Evolutionary conservation across 2,113 vertebrate species (phyloP), one percentile per base, ranked within the genome.

Genomic region (Prinia subflava): DNA sequence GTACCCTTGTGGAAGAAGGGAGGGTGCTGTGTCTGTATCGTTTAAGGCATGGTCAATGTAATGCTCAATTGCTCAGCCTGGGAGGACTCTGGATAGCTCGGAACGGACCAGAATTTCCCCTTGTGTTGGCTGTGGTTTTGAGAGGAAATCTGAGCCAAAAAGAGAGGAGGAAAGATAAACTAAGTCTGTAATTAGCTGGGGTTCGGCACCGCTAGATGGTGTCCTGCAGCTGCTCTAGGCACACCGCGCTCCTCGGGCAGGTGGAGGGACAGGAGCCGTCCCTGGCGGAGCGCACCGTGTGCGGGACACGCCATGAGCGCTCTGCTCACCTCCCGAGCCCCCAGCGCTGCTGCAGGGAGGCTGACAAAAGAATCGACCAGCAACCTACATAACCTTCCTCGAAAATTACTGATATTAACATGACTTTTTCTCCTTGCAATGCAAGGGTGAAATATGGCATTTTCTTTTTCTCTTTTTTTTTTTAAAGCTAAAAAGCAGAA

Each of bases 151-250:
- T 11, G 59, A 77, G 35, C 11, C 55, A 11, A 15, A 27, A 27
- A 55, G 63, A 42, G 21, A 13, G 4, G 9, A 52, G n/a, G 20
- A 12, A 59, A 44, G 46, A 12, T 31, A 4, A 35, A 37, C 1
- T 6, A 3, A 19, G 2, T 3, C 1, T 46, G 39, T n/a, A n/a
- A 59, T 63, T 41, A 42, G 12, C 41, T 44, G 1, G 46, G 37
- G 21, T 47, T 69, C 13, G 24, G 89, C 63, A 59, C 96, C 96
- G 13, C 96, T 93, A 96, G 97, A 70, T 96, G 97, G 97, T 44
- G 91, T 15, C 56, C 35, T 87, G 87, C 73, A 23, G 83, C 96
- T 84, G 89, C 19, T 71, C 53, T 59, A 52, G 12, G 24, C 35
- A 5, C 56, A 8, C 3, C 3, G 17, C 24, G 17, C 5, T 18